Percentiles rank a stretch among this genome's conserved stretches.
These are phyloP conservation scores for Baronia brevicornis DNA, from an alignment of 2,888 invertebrate species.

Conservation along the genomic window DNA sequence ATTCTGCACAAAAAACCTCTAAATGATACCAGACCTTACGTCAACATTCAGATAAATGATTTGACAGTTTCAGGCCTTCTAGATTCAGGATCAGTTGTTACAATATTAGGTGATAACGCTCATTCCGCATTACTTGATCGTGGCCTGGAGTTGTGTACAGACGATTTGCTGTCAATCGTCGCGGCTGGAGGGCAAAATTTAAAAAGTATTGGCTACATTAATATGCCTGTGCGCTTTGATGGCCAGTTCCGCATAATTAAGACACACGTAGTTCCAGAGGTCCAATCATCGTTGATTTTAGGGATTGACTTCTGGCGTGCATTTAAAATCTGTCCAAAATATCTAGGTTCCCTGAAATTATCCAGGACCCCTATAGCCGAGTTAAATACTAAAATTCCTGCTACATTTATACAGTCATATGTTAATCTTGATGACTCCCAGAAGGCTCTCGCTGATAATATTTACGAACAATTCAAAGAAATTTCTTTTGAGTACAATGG, in stretches of 20 bases:
- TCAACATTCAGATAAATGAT: conserved; percentile 12
- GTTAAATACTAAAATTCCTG: conserved; percentile 10
- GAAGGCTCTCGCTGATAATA: too few species aligned
- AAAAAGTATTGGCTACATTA: conserved; percentile 12
- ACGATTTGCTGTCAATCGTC: conserved; percentile 2
- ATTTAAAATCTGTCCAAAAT: conserved; percentile 14
- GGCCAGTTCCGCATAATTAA: conserved; percentile 14
- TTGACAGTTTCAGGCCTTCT: conserved; percentile 10
- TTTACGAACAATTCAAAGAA: conserved; percentile 13
- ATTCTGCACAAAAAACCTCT: conserved; percentile 8
- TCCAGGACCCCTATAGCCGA: conserved; percentile 5
- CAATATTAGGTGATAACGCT: conserved; percentile 18
- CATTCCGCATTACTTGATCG: conserved; percentile 7
- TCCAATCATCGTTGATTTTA: conserved; percentile 15
- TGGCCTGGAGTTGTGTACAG: conserved; percentile 1
- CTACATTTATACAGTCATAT: too few species aligned
- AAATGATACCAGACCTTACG: conserved; percentile 15
- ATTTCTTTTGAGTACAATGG: conserved; percentile 18
- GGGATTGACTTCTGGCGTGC: conserved; percentile 20
- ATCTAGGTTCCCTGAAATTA: conserved; percentile 1
- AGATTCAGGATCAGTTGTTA: conserved; percentile 19
- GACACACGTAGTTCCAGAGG: conserved; percentile 16
- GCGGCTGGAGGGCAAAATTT: conserved; percentile 17
- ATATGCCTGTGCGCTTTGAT: conserved; percentile 16
- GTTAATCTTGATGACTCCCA: too few species aligned